phyloP scores from a whole-genome alignment of 2,888 invertebrate genomes.

The Pteria penguin region DNA sequence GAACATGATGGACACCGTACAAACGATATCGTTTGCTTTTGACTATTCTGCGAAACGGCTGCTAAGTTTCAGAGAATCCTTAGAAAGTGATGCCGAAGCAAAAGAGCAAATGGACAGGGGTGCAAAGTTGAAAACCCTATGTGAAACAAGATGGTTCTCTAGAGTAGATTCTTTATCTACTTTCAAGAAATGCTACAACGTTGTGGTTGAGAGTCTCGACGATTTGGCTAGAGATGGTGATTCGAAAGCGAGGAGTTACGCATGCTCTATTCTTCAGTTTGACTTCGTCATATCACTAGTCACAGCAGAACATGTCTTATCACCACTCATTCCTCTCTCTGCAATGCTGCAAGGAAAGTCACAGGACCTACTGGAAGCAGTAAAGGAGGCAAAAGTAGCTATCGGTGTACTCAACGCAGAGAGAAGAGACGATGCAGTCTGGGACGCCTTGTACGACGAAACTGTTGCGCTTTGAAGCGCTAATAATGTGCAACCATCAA shows the following conservation, averaged over 20 bases:
- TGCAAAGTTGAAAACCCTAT: constrained; percentile 21
- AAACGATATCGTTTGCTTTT: constrained; percentile 31
- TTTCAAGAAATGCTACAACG: constrained; percentile 27
- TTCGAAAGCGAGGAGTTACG: constrained; percentile 32
- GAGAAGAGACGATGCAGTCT: constrained; percentile 18
- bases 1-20: constrained; percentile 38
- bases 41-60: constrained; percentile 33
- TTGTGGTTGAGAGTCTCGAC: constrained; percentile 28
- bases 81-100: constrained; percentile 14
- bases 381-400: not conserved
- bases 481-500: constrained; percentile 13
- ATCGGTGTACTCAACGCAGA: not conserved
- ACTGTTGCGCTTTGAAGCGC: constrained; percentile 23
- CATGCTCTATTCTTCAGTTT: constrained; percentile 35
- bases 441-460: constrained; percentile 29
- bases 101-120: constrained; percentile 24
- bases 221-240: constrained; percentile 33
- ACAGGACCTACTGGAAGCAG: constrained; percentile 9
- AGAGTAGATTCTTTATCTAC: constrained; percentile 28
- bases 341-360: constrained; percentile 2
- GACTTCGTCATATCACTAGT: constrained; percentile 36
- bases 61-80: constrained; percentile 20
- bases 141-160: constrained; percentile 30
- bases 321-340: constrained; percentile 4
- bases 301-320: constrained; percentile 38